Conservation (phyloP, 2,113 vertebrate species). For the Neolamprologus kungweensis region DNA sequence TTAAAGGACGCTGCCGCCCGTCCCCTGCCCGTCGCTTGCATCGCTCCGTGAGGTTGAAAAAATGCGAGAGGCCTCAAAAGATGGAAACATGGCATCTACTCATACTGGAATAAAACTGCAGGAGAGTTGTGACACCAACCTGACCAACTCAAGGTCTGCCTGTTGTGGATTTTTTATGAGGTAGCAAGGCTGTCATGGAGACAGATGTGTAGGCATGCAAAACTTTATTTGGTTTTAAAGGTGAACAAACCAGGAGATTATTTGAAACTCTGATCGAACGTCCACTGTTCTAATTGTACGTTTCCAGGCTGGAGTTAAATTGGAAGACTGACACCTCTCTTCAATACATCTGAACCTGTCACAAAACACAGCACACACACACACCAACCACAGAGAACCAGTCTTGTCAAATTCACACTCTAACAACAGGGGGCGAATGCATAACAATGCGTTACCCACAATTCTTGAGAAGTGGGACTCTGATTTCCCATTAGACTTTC, state of each 20-base stretch:
- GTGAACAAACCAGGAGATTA: not conserved
- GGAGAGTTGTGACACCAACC: not conserved
- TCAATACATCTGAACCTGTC: not conserved
- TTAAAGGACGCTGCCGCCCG: not conserved
- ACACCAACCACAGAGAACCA: not conserved
- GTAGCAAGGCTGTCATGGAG: not conserved
- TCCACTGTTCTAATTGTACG: not conserved
- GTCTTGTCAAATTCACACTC: not conserved
- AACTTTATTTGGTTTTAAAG: not conserved
- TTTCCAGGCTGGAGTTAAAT: not conserved
- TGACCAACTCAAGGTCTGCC: not conserved
- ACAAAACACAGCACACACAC: not conserved
- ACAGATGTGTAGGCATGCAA: not conserved
- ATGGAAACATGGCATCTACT: not conserved
- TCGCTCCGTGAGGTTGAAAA: not conserved
- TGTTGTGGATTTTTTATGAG: not conserved
- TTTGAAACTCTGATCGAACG: not conserved
- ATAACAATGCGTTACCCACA: not conserved
- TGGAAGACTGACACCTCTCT: not conserved
- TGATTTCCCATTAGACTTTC: slow-evolving; percentile 34
- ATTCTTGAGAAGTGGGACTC: slow-evolving; percentile 1
- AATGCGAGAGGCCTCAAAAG: not conserved
- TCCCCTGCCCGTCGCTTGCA: not conserved
- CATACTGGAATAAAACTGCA: not conserved
- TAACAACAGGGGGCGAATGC: not conserved